phyloP scores from a whole-genome alignment of 1,140 invertebrate species.

The Zeugodacus cucurbitae region DNA sequence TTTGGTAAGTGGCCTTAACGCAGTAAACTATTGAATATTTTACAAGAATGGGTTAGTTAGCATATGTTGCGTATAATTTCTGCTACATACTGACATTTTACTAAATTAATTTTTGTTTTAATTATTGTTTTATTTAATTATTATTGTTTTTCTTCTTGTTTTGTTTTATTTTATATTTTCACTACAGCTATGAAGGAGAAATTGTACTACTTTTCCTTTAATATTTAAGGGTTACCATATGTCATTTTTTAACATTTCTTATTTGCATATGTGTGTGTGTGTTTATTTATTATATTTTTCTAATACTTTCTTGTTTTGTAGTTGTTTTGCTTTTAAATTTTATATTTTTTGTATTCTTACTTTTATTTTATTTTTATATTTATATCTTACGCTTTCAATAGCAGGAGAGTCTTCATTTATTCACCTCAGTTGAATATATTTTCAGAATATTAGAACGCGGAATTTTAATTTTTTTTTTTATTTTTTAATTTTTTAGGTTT shows the following conservation, averaged over 20 bases:
- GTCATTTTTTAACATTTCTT: neutral
- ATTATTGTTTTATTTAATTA: neutral
- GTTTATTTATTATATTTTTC: neutral
- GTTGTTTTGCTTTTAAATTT: neutral
- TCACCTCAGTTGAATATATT: neutral
- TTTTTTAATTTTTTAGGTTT: neutral
- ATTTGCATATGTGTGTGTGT: neutral
- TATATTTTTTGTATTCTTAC: too few relatives aligned
- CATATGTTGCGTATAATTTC: neutral
- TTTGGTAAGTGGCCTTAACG: neutral
- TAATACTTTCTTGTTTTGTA: conserved; percentile 2
- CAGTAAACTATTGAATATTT: neutral
- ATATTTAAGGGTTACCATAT: neutral
- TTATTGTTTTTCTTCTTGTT: neutral
- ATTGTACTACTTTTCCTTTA: conserved; percentile 14
- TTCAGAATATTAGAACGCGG: conserved; percentile 5
- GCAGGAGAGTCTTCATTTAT: neutral
- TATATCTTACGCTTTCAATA: neutral
- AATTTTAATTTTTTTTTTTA: neutral
- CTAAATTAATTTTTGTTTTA: neutral
- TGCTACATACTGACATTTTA: neutral
- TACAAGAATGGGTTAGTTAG: neutral
- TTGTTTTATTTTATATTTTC: neutral
- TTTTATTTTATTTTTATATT: neutral
- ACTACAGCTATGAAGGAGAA: conserved; percentile 3